Conservation (phyloP, 2,113 vertebrate species). For the human region GRCh38 chr4:89922501-89923000, state of each 20-base stretch:
- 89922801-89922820: background rate
- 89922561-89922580: background rate
- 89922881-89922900: background rate
- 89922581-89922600: background rate
- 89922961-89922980: background rate
- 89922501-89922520: background rate
- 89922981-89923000: background rate
- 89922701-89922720: background rate
- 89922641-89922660: background rate
- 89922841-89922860: background rate
- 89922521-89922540: background rate
- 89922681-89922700: background rate
- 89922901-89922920: background rate
- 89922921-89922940: background rate
- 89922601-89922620: background rate
- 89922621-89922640: background rate
- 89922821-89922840: background rate
- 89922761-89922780: background rate
- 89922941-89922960: background rate
- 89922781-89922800: background rate
- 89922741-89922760: background rate
- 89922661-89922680: background rate
- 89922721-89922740: background rate
- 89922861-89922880: background rate
- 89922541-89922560: background rate